Evolutionary conservation across 2,113 vertebrate species (phyloP).

Genomic region (Leptocoma aspasia): DNA sequence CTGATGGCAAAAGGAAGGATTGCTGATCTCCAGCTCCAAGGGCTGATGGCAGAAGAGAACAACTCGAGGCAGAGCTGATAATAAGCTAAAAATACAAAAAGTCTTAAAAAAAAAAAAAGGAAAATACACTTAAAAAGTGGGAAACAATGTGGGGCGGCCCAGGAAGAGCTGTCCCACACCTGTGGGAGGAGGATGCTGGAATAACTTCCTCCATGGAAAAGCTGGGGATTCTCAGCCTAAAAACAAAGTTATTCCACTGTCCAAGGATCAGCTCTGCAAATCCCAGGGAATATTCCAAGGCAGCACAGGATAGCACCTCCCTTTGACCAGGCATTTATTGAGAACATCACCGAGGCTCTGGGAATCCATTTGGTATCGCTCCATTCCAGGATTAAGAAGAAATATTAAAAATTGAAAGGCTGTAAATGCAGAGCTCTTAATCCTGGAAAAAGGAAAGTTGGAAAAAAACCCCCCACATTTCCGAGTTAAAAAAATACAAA

Average conservation of each 20-base stretch:
- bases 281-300: neutral
- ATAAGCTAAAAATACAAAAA: neutral
- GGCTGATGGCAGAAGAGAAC: neutral
- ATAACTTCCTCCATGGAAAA: neutral
- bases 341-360: neutral
- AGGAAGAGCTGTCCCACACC: neutral
- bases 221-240: neutral
- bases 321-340: neutral
- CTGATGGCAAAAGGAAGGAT: neutral
- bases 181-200: neutral
- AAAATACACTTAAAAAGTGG: neutral
- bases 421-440: constrained; percentile 30
- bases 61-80: neutral
- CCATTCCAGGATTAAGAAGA: neutral
- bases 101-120: neutral
- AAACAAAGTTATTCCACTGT: neutral
- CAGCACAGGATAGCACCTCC: neutral
- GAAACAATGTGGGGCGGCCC: neutral
- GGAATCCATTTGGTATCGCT: constrained; percentile 27
- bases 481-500: constrained; percentile 17
- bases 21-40: neutral
- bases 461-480: neutral
- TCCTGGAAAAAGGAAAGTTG: neutral
- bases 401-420: constrained; percentile 28
- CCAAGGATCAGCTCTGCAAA: neutral